Evolutionary conservation across 2,113 vertebrate species (phyloP), one percentile per base, ranked within the genome.

Genomic region (Ceuthmochares aereus): DNA sequence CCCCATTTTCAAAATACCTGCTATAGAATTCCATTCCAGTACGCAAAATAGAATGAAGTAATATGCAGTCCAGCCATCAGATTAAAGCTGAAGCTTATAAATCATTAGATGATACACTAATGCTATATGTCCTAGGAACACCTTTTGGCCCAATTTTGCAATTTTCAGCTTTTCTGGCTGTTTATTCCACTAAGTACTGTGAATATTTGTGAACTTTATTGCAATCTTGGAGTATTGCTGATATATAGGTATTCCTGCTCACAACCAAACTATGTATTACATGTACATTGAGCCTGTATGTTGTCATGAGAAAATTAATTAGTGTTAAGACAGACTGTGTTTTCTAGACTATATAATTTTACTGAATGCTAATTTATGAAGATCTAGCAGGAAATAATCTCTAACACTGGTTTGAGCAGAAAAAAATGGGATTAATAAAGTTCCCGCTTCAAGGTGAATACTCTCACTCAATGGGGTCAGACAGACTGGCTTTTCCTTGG

Each of bases 251-350:
- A 19, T 19, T 58, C 13, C 20, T 37, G 5, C 63, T 58, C 2
- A 6, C 11, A 54, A 26, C 1, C 19, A 64, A 77, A 10, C 9
- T 66, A 3, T 2, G 0, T 49, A 7, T 66, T n/a, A 22, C 27
- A 6, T 4, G 12, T 17, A 8, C 15, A 16, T 55, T 37, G 13
- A 21, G 3, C 3, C 21, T 59, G 22, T 42, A 27, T 5, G 6
- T 25, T 34, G 3, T 27, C 6, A 27, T 17, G 2, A 27, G 20
- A 86, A 77, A 85, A 82, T 30, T 56, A 83, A 45, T 73, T 69
- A 79, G 13, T 12, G 17, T 58, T 66, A 66, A 72, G 51, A 66
- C 1, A 9, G 27, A 21, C 9, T 40, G 17, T 5, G 3, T 58
- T 52, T 88, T 42, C 14, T 68, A 20, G 16, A 17, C 7, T 54